Evolutionary conservation across 2,797 vertebrate species (phyloP).

Genomic region (Percopsis omiscomaycus): DNA sequence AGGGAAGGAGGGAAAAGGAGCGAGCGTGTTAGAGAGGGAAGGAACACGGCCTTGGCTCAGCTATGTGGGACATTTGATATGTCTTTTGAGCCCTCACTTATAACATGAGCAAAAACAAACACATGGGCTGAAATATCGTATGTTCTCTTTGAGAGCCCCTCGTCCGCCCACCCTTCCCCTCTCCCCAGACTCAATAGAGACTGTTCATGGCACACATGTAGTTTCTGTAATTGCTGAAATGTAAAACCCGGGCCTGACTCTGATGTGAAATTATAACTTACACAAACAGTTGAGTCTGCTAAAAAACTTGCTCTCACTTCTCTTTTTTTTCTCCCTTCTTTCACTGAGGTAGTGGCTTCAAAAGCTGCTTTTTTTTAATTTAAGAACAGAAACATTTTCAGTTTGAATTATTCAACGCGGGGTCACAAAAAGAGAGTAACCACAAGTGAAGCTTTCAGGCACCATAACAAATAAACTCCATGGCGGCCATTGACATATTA

Average conservation of each 20-base stretch:
- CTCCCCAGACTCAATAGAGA: slow-evolving; percentile 75
- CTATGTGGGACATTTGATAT: slow-evolving; percentile 79
- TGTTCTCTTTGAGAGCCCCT: slow-evolving; percentile 67
- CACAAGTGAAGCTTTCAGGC: slow-evolving; percentile 73
- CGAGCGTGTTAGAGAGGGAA: slow-evolving; percentile 70
- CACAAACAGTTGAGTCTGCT: slow-evolving; percentile 72
- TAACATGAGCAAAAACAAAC: slow-evolving; percentile 82
- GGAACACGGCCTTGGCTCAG: slow-evolving; percentile 76
- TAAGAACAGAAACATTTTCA: slow-evolving; percentile 69
- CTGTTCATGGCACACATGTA: slow-evolving; percentile 75
- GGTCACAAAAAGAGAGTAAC: slow-evolving; percentile 65
- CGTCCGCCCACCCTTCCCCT: slow-evolving; percentile 53
- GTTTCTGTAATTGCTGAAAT: slow-evolving; percentile 80
- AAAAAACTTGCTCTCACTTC: slow-evolving; percentile 67
- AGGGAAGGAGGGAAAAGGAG: slow-evolving; percentile 62
- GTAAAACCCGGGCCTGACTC: slow-evolving; percentile 68
- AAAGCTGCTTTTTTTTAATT: slow-evolving; percentile 41
- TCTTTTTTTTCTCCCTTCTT: slow-evolving; percentile 46
- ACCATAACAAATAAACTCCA: slow-evolving; percentile 73
- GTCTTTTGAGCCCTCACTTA: slow-evolving; percentile 80
- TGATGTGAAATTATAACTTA: slow-evolving; percentile 78
- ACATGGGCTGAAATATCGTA: slow-evolving; percentile 75
- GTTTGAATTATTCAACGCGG: slow-evolving; percentile 67
- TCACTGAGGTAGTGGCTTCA: slow-evolving; percentile 45
- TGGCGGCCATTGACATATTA: slow-evolving; percentile 70